Percentiles rank a stretch among this genome's conserved stretches.
Conservation (phyloP, 2,797 vertebrate species). For the Pseudochaenichthys georgianus region DNA sequence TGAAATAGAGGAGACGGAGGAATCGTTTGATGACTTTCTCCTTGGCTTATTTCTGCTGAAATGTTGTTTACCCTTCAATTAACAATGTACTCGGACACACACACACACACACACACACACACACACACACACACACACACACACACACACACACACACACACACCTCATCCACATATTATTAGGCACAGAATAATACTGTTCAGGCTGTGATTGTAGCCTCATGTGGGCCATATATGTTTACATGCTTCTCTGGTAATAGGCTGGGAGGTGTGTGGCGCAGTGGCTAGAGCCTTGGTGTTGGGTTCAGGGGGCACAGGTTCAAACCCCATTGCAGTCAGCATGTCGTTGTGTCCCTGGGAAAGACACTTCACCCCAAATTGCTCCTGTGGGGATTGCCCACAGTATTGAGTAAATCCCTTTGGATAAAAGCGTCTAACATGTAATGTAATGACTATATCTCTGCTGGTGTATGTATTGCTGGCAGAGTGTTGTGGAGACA, state of each 20-base stretch:
- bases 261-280: too few relatives aligned
- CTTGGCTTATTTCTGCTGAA: slow-evolving; percentile 50
- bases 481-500: slow-evolving; percentile 47
- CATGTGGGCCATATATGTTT: slow-evolving; percentile 34
- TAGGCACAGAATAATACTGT: slow-evolving; percentile 52
- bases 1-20: slow-evolving; percentile 31
- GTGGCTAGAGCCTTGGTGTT: too few relatives aligned
- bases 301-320: too few relatives aligned
- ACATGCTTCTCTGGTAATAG: slow-evolving; percentile 54
- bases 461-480: slow-evolving; percentile 48
- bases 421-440: too few relatives aligned
- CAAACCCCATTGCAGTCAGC: too few relatives aligned
- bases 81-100: slow-evolving; percentile 52
- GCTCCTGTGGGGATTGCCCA: too few relatives aligned
- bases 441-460: slow-evolving; percentile 10
- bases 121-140: slow-evolving; percentile 1
- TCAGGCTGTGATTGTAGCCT: slow-evolving; percentile 34
- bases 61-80: slow-evolving; percentile 69
- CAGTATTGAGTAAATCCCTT: too few relatives aligned
- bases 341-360: too few relatives aligned
- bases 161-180: slow-evolving; percentile 31
- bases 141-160: too few relatives aligned
- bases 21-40: slow-evolving; percentile 51
- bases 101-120: slow-evolving; percentile 8
- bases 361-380: too few relatives aligned